Conservation (phyloP, 2,797 vertebrate genomes). For the Scolopax bukidnonensis region DNA sequence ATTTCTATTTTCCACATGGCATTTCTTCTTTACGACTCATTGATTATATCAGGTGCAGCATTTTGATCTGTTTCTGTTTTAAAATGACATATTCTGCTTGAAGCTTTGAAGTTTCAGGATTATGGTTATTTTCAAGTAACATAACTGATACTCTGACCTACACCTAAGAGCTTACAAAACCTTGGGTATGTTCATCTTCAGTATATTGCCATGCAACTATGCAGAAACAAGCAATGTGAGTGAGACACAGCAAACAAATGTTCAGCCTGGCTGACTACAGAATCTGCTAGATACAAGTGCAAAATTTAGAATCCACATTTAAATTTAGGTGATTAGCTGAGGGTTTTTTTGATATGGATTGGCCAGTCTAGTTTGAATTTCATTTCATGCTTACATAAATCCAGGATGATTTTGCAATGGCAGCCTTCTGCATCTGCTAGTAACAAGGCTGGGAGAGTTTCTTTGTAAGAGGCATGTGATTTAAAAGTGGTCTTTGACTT, state of each 20-base stretch:
- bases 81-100: neutral
- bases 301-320: neutral
- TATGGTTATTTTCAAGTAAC: neutral
- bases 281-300: accelerated
- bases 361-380: neutral
- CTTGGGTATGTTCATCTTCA: neutral
- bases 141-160: neutral
- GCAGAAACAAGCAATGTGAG: neutral
- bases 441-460: neutral
- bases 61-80: neutral
- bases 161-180: neutral
- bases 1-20: conserved; percentile 15
- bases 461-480: neutral
- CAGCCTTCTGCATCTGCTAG: neutral
- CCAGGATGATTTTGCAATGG: neutral
- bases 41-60: neutral
- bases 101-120: neutral
- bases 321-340: neutral
- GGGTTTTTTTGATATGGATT: neutral
- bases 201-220: neutral
- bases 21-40: conserved; percentile 6
- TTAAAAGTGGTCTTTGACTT: neutral
- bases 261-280: neutral
- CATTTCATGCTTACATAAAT: neutral
- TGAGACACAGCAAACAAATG: neutral